Conservation (phyloP, 2,797 vertebrate species). For the Morus bassanus region DNA sequence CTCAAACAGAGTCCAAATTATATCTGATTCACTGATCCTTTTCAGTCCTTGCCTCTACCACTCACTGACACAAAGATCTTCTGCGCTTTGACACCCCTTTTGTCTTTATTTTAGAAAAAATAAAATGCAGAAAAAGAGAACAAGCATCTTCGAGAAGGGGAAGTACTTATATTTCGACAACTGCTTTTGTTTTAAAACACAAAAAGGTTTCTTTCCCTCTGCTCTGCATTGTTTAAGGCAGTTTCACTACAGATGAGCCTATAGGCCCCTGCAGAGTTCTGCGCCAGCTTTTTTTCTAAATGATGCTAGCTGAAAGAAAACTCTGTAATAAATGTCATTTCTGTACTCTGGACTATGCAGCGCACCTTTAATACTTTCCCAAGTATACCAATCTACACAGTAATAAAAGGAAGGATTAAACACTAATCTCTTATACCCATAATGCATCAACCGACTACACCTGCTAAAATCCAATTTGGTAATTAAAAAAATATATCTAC, state of each 20-base stretch:
- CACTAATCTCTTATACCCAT: constrained; percentile 50
- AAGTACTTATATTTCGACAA: constrained; percentile 34
- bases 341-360: neutral
- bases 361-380: constrained; percentile 37
- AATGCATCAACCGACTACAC: constrained; percentile 56
- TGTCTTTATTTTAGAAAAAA: constrained; percentile 74
- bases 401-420: constrained; percentile 66
- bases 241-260: neutral
- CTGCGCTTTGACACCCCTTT: constrained; percentile 79
- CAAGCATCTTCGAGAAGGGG: constrained; percentile 47
- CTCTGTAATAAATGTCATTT: constrained; percentile 51
- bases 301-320: constrained; percentile 47
- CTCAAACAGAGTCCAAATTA: constrained; percentile 89
- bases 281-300: constrained; percentile 16
- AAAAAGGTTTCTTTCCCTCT: neutral
- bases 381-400: constrained; percentile 23
- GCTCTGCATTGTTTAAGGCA: neutral
- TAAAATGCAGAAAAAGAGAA: constrained; percentile 46
- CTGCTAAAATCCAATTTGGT: constrained; percentile 65
- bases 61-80: constrained; percentile 80
- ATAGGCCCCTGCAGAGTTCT: constrained; percentile 19
- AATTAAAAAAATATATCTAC: constrained; percentile 60
- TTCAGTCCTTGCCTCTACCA: constrained; percentile 80
- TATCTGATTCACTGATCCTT: constrained; percentile 90
- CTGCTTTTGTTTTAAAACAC: constrained; percentile 51